A percentile compares a stretch with the other conserved stretches of the same genome.
These are phyloP conservation scores for Hylaeus volcanicus DNA, from an alignment of 1,140 invertebrate genomes.

Conservation along the genomic window DNA sequence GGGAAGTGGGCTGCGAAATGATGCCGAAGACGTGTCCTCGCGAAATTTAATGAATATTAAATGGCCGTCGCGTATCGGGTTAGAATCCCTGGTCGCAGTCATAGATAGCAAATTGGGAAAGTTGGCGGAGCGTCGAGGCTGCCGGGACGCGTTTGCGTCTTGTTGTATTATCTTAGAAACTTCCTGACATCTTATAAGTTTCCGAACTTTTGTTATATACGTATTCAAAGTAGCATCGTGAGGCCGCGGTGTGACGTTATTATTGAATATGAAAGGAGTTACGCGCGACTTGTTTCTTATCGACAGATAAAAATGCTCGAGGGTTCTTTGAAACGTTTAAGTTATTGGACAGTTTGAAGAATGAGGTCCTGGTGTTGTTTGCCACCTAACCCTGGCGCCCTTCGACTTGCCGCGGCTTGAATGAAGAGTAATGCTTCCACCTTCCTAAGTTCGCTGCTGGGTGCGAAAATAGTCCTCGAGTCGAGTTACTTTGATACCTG, in stretches of 20 bases:
- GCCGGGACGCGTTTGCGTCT: slow-evolving; percentile 63
- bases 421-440: no score
- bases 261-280: slow-evolving; percentile 61
- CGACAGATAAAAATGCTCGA: slow-evolving; percentile 27
- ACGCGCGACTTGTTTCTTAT: slow-evolving; percentile 41
- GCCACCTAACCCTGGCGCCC: neutral
- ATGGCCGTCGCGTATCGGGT: slow-evolving; percentile 58
- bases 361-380: no score
- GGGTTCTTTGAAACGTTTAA: neutral
- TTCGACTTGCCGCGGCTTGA: neutral
- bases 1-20: slow-evolving; percentile 36
- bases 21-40: slow-evolving; percentile 35
- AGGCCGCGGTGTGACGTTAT: slow-evolving; percentile 53
- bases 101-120: slow-evolving; percentile 73
- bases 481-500: no score
- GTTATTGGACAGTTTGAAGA: neutral
- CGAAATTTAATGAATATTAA: slow-evolving; percentile 71
- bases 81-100: slow-evolving; percentile 66
- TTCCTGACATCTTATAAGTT: slow-evolving; percentile 73
- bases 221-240: slow-evolving; percentile 66
- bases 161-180: slow-evolving; percentile 73
- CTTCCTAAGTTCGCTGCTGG: no score
- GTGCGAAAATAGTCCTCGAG: no score
- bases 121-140: slow-evolving; percentile 54
- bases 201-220: slow-evolving; percentile 70